Conservation (phyloP, 1,140 invertebrate species). For the Lycorma delicatula region DNA sequence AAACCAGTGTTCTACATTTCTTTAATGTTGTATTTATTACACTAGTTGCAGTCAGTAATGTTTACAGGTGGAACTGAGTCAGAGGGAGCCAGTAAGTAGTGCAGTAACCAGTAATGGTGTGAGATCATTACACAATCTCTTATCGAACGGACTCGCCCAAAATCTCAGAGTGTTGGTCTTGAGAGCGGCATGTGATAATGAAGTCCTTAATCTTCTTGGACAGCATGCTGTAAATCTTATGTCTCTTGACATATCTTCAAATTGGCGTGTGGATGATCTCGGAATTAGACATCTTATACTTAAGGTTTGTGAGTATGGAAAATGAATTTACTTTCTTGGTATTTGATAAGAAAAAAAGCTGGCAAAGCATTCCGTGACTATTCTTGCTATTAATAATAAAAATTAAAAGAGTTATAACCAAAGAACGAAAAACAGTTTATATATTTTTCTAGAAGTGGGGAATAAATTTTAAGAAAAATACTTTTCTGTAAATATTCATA, state of each 20-base stretch:
- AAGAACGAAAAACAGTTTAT: too few species aligned
- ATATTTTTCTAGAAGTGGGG: too few species aligned
- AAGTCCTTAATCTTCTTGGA: conserved; percentile 27
- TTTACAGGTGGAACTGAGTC: neutral
- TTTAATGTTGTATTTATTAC: neutral
- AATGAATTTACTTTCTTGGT: too few species aligned
- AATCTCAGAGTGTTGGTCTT: conserved; percentile 23
- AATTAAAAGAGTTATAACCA: too few species aligned
- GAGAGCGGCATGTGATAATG: conserved; percentile 28
- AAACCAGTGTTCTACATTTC: neutral
- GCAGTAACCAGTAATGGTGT: neutral
- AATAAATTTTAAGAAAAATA: too few species aligned
- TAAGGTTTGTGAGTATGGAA: conserved; percentile 25
- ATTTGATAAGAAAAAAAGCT: too few species aligned
- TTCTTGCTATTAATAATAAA: too few species aligned
- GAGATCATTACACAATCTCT: conserved; percentile 3
- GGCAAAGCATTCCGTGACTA: too few species aligned
- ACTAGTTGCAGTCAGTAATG: neutral
- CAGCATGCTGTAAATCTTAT: conserved; percentile 24
- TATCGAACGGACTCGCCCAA: conserved; percentile 21
- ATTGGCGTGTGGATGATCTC: conserved; percentile 31
- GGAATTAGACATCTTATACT: conserved; percentile 28
- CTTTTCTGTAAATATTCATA: too few species aligned
- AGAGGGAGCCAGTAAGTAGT: neutral
- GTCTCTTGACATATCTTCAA: conserved; percentile 28